Evolutionary conservation across 2,888 invertebrate species (phyloP).

Genomic region (Drosophila neonasuta): DNA sequence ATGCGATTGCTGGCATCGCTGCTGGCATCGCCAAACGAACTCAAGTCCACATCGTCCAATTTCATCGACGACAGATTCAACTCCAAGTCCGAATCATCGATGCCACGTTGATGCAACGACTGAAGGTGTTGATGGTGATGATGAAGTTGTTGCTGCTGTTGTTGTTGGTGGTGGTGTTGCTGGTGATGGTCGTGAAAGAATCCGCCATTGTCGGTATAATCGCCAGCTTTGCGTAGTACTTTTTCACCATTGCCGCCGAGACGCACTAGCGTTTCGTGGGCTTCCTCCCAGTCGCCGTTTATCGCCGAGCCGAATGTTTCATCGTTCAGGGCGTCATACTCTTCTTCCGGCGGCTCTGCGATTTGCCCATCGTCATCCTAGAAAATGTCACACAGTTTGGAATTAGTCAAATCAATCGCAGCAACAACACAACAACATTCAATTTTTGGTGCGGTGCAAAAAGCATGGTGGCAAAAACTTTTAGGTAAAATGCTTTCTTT

Average conservation of each 20-base stretch:
- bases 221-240: conserved; percentile 41
- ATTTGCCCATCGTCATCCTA: conserved; percentile 83
- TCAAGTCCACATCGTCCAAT: conserved; percentile 80
- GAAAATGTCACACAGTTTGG: conserved; percentile 21
- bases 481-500: conserved; percentile 33
- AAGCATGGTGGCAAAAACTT: conserved; percentile 34
- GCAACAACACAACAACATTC: conserved; percentile 5
- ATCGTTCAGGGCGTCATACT: conserved; percentile 95
- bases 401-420: neutral
- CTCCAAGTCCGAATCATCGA: conserved; percentile 81
- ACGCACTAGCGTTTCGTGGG: conserved; percentile 87
- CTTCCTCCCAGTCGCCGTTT: conserved; percentile 88
- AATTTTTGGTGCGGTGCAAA: conserved; percentile 10
- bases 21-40: conserved; percentile 73
- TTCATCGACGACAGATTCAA: conserved; percentile 80
- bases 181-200: conserved; percentile 28
- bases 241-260: conserved; percentile 74
- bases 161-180: conserved; percentile 12
- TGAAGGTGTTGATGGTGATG: neutral
- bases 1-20: conserved; percentile 72
- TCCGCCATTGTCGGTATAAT: conserved; percentile 45
- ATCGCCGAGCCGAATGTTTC: conserved; percentile 94
- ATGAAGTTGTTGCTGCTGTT: conserved; percentile 6
- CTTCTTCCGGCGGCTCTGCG: conserved; percentile 88
- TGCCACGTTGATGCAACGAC: conserved; percentile 37